Evolutionary conservation across 2,797 vertebrate genomes (phyloP).

Genomic region (Cirrhinus mrigala): DNA sequence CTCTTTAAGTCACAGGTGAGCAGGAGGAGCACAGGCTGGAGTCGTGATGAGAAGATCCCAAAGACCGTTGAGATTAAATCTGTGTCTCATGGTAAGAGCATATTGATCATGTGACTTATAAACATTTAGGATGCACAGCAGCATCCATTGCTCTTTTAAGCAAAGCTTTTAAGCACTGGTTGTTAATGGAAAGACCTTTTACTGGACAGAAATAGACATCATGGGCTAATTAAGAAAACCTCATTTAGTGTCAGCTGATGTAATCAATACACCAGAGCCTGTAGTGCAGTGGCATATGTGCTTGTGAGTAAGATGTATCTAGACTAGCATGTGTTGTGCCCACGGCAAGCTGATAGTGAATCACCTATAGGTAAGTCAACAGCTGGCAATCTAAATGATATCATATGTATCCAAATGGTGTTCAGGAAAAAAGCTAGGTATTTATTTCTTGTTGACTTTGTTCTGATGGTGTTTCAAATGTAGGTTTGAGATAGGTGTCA

Average conservation of each 20-base stretch:
- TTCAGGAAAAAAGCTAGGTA: constrained; percentile 2
- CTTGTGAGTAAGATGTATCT: constrained; percentile 20
- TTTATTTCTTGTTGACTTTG: constrained; percentile 15
- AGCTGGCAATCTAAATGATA: constrained; percentile 42
- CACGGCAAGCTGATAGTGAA: constrained; percentile 35
- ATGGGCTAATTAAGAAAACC: constrained; percentile 7
- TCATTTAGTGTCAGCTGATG: not conserved
- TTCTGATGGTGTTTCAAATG: not conserved
- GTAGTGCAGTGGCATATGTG: constrained; percentile 1
- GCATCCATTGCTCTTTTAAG: not conserved
- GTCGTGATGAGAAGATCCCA: constrained; percentile 94
- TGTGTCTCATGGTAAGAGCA: constrained; percentile 88
- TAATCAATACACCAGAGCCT: not conserved
- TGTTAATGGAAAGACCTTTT: not conserved
- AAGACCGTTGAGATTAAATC: constrained; percentile 97
- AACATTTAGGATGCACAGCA: not conserved
- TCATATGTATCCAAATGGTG: not conserved
- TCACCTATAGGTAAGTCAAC: constrained; percentile 21
- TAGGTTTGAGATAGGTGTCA: not conserved
- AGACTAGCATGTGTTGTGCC: constrained; percentile 29
- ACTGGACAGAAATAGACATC: not conserved
- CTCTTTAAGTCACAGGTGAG: constrained; percentile 98
- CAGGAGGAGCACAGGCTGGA: constrained; percentile 91
- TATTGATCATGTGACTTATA: not conserved
- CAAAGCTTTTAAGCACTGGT: not conserved